Conservation (phyloP, 30 jellyfish, hydroid and myxozoan species). For the Haliclystus octoradiatus region DNA sequence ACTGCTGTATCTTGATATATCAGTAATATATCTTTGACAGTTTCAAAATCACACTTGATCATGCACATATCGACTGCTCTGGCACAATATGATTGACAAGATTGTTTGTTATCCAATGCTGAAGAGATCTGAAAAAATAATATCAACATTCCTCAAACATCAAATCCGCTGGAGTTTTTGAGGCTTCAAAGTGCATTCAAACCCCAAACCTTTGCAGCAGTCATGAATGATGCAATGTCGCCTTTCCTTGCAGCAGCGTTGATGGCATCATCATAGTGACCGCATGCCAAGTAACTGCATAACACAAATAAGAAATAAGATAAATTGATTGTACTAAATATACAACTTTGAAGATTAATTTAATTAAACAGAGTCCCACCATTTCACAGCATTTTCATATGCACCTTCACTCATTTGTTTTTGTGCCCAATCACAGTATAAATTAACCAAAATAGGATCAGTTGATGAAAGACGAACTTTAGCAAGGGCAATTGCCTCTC, state of each 20-base stretch:
- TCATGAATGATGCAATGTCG: constrained; percentile 50
- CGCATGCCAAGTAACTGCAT: constrained; percentile 69
- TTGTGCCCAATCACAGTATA: constrained; percentile 69
- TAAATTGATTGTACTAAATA: background rate
- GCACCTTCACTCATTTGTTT: constrained; percentile 51
- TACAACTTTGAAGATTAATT: background rate
- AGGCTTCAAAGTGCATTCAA: background rate
- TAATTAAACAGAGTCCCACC: constrained; percentile 34
- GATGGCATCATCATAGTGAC: constrained; percentile 58
- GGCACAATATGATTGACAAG: too few species aligned
- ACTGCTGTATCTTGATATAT: too few species aligned
- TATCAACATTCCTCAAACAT: background rate
- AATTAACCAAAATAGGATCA: constrained; percentile 48
- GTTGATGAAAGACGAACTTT: constrained; percentile 45
- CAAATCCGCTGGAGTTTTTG: background rate
- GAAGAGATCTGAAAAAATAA: background rate
- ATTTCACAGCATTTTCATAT: constrained; percentile 84
- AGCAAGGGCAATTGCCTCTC: constrained; percentile 91
- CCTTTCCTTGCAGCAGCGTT: constrained; percentile 58
- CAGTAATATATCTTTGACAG: too few species aligned
- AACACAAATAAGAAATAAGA: background rate
- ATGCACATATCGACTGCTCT: too few species aligned
- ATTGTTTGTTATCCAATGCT: too few species aligned
- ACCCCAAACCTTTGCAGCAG: constrained; percentile 72
- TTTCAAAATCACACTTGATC: too few species aligned